Conservation (phyloP, 2,888 invertebrate species). For the Steinernema hermaphroditum region DNA sequence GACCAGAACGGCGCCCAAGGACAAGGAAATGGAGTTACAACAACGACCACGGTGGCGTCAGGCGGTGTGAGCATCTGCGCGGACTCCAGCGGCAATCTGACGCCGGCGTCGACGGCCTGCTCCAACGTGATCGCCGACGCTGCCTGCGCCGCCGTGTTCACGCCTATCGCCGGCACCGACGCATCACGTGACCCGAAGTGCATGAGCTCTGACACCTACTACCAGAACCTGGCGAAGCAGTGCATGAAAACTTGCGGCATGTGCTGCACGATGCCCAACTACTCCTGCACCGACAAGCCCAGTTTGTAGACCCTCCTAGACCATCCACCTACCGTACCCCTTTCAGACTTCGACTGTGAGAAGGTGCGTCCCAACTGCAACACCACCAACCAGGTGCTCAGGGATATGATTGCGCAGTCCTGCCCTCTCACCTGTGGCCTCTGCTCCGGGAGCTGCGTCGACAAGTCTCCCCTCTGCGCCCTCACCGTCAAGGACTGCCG, state of each 20-base stretch:
- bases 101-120: neutral
- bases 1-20: neutral
- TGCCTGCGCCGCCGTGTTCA: neutral
- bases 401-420: no score
- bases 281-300: neutral
- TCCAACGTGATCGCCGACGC: neutral
- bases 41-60: neutral
- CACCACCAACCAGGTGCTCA: neutral
- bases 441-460: neutral
- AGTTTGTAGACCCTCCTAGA: neutral
- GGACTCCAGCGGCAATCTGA: neutral
- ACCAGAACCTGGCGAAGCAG: neutral
- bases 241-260: neutral
- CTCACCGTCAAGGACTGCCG: neutral
- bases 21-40: neutral
- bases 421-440: neutral
- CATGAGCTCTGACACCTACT: neutral
- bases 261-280: neutral
- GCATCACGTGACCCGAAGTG: neutral
- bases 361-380: neutral
- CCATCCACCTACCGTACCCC: neutral
- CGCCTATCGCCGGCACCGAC: neutral
- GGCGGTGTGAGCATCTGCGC: neutral
- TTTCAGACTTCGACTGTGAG: neutral
- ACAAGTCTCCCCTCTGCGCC: neutral